Conservation (phyloP, 2,888 invertebrate species). For the Habrosyne pyritoides region DNA sequence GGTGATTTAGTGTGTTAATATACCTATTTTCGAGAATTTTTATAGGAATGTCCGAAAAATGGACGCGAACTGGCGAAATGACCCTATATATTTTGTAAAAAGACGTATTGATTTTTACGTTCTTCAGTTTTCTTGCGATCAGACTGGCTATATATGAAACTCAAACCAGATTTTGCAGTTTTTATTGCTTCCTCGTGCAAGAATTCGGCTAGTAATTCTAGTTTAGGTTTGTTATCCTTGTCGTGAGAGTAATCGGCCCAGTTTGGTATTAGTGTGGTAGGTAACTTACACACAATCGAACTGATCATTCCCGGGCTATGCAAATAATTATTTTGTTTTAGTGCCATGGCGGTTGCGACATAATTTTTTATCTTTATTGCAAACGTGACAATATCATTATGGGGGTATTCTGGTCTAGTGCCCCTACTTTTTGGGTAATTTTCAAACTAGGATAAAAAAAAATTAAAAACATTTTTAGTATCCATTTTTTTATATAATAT, state of each 20-base stretch:
- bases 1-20: too few species aligned
- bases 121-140: too few species aligned
- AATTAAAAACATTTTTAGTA: too few species aligned
- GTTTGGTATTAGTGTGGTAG: slow-evolving; percentile 17
- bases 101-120: too few species aligned
- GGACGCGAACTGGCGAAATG: too few species aligned
- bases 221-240: not conserved
- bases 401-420: not conserved
- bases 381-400: not conserved
- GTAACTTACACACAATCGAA: slow-evolving; percentile 11
- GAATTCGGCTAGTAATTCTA: slow-evolving; percentile 13
- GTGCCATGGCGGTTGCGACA: not conserved
- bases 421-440: too few species aligned
- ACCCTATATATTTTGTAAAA: too few species aligned
- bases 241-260: slow-evolving; percentile 10
- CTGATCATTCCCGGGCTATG: slow-evolving; percentile 1
- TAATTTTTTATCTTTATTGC: not conserved
- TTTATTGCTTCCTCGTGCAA: slow-evolving; percentile 20
- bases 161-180: slow-evolving; percentile 8
- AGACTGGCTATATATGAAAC: slow-evolving; percentile 2
- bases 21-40: too few species aligned
- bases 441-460: too few species aligned
- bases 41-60: too few species aligned
- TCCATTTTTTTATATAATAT: too few species aligned
- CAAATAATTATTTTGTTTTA: slow-evolving; percentile 8